These are phyloP conservation scores for Silvanus unidentatus DNA, from an alignment of 2,888 invertebrate genomes.

Conservation along the genomic window DNA sequence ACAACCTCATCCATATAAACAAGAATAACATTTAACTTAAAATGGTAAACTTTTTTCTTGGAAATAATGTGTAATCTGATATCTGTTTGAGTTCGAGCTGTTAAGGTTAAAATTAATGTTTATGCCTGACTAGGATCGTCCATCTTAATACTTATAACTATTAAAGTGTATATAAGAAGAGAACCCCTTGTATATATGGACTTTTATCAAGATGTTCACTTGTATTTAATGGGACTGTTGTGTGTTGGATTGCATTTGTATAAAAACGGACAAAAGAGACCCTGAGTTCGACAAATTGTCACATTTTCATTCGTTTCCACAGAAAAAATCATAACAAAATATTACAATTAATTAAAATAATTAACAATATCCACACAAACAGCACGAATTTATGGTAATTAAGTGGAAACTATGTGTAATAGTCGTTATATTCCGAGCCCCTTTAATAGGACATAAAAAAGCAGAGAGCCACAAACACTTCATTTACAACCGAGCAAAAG, in stretches of 20 bases:
- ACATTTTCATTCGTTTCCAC: no score
- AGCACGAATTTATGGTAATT: constrained; percentile 21
- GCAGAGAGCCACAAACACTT: constrained; percentile 24
- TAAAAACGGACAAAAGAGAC: constrained; percentile 8
- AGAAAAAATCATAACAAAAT: no score
- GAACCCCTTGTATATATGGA: constrained; percentile 10
- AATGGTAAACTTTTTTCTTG: constrained; percentile 33
- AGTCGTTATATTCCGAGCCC: constrained; percentile 16
- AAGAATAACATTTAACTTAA: no score
- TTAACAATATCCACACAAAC: constrained; percentile 17
- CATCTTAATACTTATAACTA: constrained; percentile 42
- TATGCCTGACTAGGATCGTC: constrained; percentile 44
- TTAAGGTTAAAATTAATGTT: constrained; percentile 48
- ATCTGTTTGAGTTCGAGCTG: constrained; percentile 40
- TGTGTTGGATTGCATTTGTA: constrained; percentile 40
- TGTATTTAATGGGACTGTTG: constrained; percentile 43
- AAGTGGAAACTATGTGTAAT: constrained; percentile 21
- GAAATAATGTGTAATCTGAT: constrained; percentile 46
- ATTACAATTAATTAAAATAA: constrained; percentile 10
- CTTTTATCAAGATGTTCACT: constrained; percentile 48
- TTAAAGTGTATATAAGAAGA: constrained; percentile 3
- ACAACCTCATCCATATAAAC: no score
- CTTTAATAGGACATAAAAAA: constrained; percentile 19
- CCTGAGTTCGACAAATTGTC: no score
- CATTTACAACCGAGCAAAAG: constrained; percentile 30